Conservation (phyloP, 2,113 vertebrate genomes). For the Blennius ocellaris region DNA sequence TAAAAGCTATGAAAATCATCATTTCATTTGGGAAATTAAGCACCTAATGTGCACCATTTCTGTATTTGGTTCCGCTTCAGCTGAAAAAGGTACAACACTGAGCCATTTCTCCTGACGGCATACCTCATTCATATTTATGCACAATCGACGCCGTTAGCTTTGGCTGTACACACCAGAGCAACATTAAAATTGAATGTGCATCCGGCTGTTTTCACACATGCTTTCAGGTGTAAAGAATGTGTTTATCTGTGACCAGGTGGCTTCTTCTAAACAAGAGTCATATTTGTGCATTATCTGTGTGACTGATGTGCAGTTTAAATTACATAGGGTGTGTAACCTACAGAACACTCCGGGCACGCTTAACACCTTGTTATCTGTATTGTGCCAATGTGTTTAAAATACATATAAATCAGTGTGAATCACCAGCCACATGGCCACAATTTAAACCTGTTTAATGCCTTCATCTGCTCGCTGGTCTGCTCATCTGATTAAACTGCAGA, state of each 20-base stretch:
- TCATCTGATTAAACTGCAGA: constrained; percentile 24
- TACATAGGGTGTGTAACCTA: constrained; percentile 31
- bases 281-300: constrained; percentile 30
- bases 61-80: constrained; percentile 6
- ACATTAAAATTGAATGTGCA: constrained; percentile 17
- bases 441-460: constrained; percentile 17
- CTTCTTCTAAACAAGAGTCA: constrained; percentile 22
- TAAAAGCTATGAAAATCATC: constrained; percentile 63
- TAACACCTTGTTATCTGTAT: constrained; percentile 14
- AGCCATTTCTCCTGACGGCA: constrained; percentile 6
- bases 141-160: constrained; percentile 49
- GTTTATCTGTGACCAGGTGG: constrained; percentile 41
- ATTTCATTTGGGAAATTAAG: neutral
- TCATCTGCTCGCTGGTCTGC: neutral
- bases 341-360: constrained; percentile 1
- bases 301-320: constrained; percentile 26
- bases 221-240: constrained; percentile 33
- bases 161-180: constrained; percentile 32
- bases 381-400: constrained; percentile 6
- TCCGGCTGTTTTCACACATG: constrained; percentile 20
- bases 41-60: neutral
- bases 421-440: constrained; percentile 2
- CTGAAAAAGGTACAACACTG: constrained; percentile 14
- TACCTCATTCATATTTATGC: constrained; percentile 36
- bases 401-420: constrained; percentile 23